Conservation (phyloP, 2,113 vertebrate species). For the Nestor notabilis region DNA sequence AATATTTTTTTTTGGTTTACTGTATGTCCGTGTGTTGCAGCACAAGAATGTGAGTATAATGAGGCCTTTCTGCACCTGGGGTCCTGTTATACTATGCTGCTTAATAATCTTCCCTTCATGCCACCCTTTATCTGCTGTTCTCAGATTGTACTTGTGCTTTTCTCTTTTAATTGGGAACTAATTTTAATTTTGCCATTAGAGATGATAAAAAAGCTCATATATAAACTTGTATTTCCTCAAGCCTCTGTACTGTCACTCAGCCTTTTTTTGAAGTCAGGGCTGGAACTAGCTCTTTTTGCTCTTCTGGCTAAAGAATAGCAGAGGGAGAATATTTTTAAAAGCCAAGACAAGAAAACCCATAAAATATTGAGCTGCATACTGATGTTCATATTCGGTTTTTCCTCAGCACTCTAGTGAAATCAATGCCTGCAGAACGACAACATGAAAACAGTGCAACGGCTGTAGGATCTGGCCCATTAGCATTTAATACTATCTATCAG, state of each 20-base stretch:
- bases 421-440: slow-evolving; percentile 6
- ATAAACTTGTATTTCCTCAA: slow-evolving; percentile 66
- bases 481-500: slow-evolving; percentile 63
- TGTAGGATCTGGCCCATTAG: slow-evolving; percentile 51
- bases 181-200: slow-evolving; percentile 78
- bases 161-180: slow-evolving; percentile 79
- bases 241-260: slow-evolving; percentile 66
- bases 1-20: slow-evolving; percentile 52
- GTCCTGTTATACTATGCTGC: slow-evolving; percentile 61
- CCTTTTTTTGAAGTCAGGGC: slow-evolving; percentile 40
- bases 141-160: slow-evolving; percentile 68
- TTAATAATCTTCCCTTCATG: slow-evolving; percentile 72
- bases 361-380: slow-evolving; percentile 70
- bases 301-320: slow-evolving; percentile 69
- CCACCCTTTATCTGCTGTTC: slow-evolving; percentile 69
- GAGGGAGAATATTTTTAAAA: slow-evolving; percentile 67
- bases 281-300: slow-evolving; percentile 65
- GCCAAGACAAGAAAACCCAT: slow-evolving; percentile 58
- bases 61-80: slow-evolving; percentile 70
- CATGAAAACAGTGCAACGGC: not conserved
- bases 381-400: slow-evolving; percentile 10
- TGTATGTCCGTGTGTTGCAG: slow-evolving; percentile 39
- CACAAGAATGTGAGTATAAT: slow-evolving; percentile 70
- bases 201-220: slow-evolving; percentile 64
- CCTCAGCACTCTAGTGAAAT: slow-evolving; percentile 21